Evolutionary conservation across 2,797 vertebrate genomes (phyloP).

Genomic region (Pipistrellus pygmaeus): DNA sequence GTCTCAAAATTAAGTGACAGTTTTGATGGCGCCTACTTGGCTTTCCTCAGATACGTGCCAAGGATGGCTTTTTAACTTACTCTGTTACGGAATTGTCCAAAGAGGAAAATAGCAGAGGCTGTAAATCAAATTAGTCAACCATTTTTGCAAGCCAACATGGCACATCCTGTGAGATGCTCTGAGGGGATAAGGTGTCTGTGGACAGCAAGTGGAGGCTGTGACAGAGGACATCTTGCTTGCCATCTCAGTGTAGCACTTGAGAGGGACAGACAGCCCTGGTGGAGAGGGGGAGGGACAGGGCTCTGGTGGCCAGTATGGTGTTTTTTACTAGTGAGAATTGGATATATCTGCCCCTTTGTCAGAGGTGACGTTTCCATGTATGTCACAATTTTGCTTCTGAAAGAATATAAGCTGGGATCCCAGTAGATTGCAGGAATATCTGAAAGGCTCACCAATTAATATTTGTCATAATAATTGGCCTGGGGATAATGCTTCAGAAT

Average conservation of each 20-base stretch:
- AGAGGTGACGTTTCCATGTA: neutral
- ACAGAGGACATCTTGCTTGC: fast-evolving
- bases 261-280: neutral
- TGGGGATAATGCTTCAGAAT: neutral
- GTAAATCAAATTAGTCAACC: neutral
- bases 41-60: neutral
- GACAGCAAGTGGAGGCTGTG: neutral
- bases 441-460: neutral
- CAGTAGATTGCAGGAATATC: neutral
- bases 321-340: neutral
- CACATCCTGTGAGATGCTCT: neutral
- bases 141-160: fast-evolving
- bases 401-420: neutral
- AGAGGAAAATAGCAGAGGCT: neutral
- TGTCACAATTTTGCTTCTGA: neutral
- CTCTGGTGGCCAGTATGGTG: neutral
- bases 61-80: neutral
- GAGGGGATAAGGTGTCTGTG: neutral
- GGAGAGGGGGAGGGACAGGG: neutral
- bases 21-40: fast-evolving
- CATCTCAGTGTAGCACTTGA: neutral
- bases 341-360: neutral
- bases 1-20: neutral
- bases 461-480: neutral
- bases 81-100: fast-evolving